Evolutionary conservation across 92 coral and sea anemone genomes (phyloP), one percentile per base, ranked within the genome.

Genomic region (Zoanthus sociatus): DNA sequence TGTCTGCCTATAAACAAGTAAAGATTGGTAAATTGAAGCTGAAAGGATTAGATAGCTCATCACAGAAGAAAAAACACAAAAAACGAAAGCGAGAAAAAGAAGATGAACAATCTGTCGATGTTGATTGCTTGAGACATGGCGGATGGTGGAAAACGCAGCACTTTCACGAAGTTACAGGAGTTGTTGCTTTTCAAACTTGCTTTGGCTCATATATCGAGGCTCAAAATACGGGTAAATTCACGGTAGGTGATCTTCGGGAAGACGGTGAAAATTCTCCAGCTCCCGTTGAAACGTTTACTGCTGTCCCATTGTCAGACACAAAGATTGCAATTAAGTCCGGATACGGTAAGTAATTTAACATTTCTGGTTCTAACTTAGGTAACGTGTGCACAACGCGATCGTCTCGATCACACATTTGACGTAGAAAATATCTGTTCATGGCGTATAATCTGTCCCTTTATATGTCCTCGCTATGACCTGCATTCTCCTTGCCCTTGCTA

Each of bases 261-360:
- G 98, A 93, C 71, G 96, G 95, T 20, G 97, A 88, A 56, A 95
- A 96, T 87, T 96, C 98, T 15, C 99, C 99, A 30, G 99, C 99
- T 9, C 99, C 99, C 69, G 99, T 93, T 30, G 99, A 96, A 78
- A 91, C 89, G 6, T 95, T 96, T 54, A 95, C 98, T 48, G 95
- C 98, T 70, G 95, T 96, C 26, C 98, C 94, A n/a, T 70, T 94
- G 73, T 92, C 99, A 10, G 94, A 92, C 20, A 92, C 84, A 12
- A 96, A 93, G 77, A 88, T 95, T 37, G 99, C 98, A 14, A 87
- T 96, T 69, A 96, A 96, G 78, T 95, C 99, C 4, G 99, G 99
- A 31, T 96, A 93, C 76, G 99, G 99, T 96, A 87, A 73, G 95
- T 70, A 7, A 7, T 37, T 37, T 37, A 37, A 37, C 42, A 0